These are phyloP conservation scores for Calyptomena viridis DNA, from an alignment of 2,113 vertebrate species.

Conservation along the genomic window DNA sequence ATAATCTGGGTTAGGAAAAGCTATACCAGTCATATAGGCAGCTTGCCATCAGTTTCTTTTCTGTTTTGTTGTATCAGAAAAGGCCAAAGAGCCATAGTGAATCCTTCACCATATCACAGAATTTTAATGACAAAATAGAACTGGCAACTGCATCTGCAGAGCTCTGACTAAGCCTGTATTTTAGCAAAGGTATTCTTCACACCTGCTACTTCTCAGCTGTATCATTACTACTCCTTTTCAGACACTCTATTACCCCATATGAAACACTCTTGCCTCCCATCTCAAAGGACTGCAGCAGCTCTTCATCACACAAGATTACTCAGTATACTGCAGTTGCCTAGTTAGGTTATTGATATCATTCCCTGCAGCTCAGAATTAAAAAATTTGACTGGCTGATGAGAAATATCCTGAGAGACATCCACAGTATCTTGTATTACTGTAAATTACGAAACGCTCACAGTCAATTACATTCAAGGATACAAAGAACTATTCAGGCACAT, in stretches of 20 bases:
- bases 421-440: not conserved
- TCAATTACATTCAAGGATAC: slow-evolving; percentile 16
- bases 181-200: slow-evolving; percentile 13
- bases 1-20: not conserved
- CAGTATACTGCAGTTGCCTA: not conserved
- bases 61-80: not conserved
- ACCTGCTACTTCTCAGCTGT: not conserved
- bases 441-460: slow-evolving; percentile 15
- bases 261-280: not conserved
- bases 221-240: not conserved
- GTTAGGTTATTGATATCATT: not conserved
- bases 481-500: not conserved
- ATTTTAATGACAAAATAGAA: slow-evolving; percentile 7
- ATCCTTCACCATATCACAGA: not conserved
- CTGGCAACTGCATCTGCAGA: not conserved
- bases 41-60: not conserved
- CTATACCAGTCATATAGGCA: not conserved
- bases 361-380: not conserved
- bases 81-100: not conserved
- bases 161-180: slow-evolving; percentile 19
- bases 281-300: slow-evolving; percentile 24
- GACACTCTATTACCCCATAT: not conserved
- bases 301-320: not conserved
- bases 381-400: not conserved
- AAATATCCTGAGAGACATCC: slow-evolving; percentile 2